A percentile compares a stretch with the other conserved stretches of the same genome.
These are phyloP conservation scores for Morpho helenor DNA, from an alignment of 2,888 invertebrate species.

Conservation along the genomic window DNA sequence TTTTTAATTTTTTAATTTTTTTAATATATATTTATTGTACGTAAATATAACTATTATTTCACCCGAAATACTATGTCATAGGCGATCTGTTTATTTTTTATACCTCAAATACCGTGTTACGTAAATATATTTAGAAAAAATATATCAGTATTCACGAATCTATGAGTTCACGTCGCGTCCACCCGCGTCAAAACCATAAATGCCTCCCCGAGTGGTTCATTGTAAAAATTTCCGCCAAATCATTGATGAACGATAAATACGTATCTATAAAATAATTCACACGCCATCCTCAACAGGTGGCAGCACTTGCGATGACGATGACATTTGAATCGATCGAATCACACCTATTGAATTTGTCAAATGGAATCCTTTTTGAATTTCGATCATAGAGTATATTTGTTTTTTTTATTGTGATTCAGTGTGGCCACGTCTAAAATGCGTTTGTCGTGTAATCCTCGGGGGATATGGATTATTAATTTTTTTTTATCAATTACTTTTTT, in stretches of 20 bases:
- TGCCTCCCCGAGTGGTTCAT: constrained; percentile 54
- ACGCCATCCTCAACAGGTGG: constrained; percentile 59
- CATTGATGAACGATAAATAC: constrained; percentile 65
- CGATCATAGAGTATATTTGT: constrained; percentile 35
- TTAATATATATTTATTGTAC: too few species aligned
- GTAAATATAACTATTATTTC: too few species aligned
- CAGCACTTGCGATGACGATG: constrained; percentile 49
- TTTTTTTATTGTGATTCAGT: constrained; percentile 58
- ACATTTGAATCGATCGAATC: constrained; percentile 44
- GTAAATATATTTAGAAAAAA: too few species aligned
- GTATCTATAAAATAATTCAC: constrained; percentile 48
- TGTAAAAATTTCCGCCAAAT: constrained; percentile 66
- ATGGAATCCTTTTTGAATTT: constrained; percentile 34
- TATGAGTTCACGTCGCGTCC: constrained; percentile 20
- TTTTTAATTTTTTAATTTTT: too few species aligned
- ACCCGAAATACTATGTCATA: too few species aligned
- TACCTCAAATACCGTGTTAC: too few species aligned
- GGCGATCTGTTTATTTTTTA: too few species aligned
- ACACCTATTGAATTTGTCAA: constrained; percentile 43
- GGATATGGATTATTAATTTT: constrained; percentile 69
- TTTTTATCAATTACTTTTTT: constrained; percentile 62
- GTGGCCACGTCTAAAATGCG: constrained; percentile 73
- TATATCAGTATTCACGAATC: too few species aligned
- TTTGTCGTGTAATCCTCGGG: constrained; percentile 76
- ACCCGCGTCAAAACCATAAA: constrained; percentile 47